phyloP scores from a whole-genome alignment of 2,888 invertebrate genomes.

The Lycophotia porphyrea region DNA sequence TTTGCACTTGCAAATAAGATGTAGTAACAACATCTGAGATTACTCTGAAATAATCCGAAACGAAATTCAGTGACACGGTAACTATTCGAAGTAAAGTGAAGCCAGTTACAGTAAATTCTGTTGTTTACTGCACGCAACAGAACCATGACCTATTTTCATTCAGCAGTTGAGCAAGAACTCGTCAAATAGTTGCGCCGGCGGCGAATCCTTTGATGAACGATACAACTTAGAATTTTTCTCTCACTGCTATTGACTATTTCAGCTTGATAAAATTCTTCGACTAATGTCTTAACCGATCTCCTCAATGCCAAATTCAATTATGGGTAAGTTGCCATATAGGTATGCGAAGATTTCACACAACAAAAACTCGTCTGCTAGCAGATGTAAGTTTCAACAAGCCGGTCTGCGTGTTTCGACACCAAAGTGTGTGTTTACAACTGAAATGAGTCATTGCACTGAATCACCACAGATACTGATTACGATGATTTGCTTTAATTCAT shows the following conservation, averaged over 20 bases:
- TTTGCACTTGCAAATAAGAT: neutral
- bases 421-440: slow-evolving; percentile 57
- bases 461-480: slow-evolving; percentile 49
- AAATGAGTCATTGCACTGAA: slow-evolving; percentile 59
- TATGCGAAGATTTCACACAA: slow-evolving; percentile 57
- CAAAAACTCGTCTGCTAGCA: slow-evolving; percentile 43
- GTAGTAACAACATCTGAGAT: neutral
- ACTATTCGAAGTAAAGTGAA: slow-evolving; percentile 17
- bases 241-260: slow-evolving; percentile 24
- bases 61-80: neutral
- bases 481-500: slow-evolving; percentile 58
- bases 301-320: slow-evolving; percentile 40
- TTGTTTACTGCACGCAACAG: slow-evolving; percentile 45
- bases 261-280: slow-evolving; percentile 22
- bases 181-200: slow-evolving; percentile 29
- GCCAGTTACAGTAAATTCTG: slow-evolving; percentile 14
- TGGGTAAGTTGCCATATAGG: slow-evolving; percentile 42
- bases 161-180: slow-evolving; percentile 36
- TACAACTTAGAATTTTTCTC: slow-evolving; percentile 22
- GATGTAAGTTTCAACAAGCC: slow-evolving; percentile 46
- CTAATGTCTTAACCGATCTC: slow-evolving; percentile 26
- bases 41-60: neutral
- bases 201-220: slow-evolving; percentile 14
- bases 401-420: slow-evolving; percentile 44
- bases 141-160: slow-evolving; percentile 55